Evolutionary conservation across 2,888 invertebrate species (phyloP).

Genomic region (Drosophila paranaensis): DNA sequence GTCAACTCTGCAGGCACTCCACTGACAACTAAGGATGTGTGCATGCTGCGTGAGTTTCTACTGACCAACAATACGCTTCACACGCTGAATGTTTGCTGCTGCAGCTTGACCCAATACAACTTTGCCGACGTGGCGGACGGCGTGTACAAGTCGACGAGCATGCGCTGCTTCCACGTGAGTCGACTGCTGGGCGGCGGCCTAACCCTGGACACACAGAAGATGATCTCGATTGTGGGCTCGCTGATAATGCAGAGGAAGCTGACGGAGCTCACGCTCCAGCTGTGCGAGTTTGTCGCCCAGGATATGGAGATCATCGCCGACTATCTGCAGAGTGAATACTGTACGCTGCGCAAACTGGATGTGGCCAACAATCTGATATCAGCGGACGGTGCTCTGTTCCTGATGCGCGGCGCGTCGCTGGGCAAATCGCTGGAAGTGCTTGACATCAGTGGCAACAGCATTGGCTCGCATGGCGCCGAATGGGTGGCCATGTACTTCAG

Average conservation of each 20-base stretch:
- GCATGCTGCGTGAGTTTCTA: conserved; percentile 64
- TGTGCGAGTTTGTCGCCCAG: conserved; percentile 77
- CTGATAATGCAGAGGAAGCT: conserved; percentile 81
- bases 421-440: conserved; percentile 67
- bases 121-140: conserved; percentile 83
- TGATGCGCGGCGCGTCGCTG: conserved; percentile 69
- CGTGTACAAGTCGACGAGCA: conserved; percentile 72
- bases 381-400: conserved; percentile 69
- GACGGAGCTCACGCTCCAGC: conserved; percentile 72
- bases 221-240: conserved; percentile 65
- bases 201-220: conserved; percentile 76
- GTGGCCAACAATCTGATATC: conserved; percentile 78
- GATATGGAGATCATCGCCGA: conserved; percentile 81
- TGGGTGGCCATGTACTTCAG: conserved; percentile 75
- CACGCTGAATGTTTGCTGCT: conserved; percentile 66
- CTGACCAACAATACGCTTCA: conserved; percentile 56
- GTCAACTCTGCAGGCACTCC: conserved; percentile 54
- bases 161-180: conserved; percentile 69
- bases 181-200: conserved; percentile 62
- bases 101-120: conserved; percentile 76
- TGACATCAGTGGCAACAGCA: conserved; percentile 74
- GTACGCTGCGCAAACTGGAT: conserved; percentile 64
- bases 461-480: conserved; percentile 81
- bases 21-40: conserved; percentile 46
- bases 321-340: conserved; percentile 55